Percentiles rank a stretch among this genome's conserved stretches.
phyloP scores from a whole-genome alignment of 2,113 vertebrate genomes.

The Chrysemys picta region DNA sequence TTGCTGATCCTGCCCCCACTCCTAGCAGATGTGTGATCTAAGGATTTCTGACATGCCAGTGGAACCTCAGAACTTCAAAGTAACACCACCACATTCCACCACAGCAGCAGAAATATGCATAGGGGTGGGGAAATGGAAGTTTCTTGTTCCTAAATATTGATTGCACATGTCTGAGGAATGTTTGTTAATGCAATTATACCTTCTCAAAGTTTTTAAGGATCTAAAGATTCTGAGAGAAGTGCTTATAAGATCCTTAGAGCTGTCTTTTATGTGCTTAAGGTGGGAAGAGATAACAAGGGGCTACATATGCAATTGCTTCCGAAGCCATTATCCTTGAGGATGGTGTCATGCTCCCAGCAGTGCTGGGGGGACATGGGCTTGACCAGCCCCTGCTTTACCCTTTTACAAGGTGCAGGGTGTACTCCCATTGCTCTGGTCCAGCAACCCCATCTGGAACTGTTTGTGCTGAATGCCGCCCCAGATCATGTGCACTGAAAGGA shows the following conservation, averaged over 20 bases:
- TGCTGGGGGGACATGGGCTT: rapidly evolving
- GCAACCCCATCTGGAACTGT: rapidly evolving
- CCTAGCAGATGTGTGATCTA: rapidly evolving
- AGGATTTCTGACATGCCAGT: neutral
- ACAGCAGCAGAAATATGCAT: neutral
- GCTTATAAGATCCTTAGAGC: neutral
- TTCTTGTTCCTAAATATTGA: neutral
- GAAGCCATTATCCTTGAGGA: neutral
- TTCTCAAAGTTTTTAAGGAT: neutral
- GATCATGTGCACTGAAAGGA: rapidly evolving
- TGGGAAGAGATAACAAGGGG: neutral
- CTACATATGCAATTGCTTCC: neutral
- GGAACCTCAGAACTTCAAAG: neutral
- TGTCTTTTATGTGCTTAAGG: neutral
- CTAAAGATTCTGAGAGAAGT: neutral
- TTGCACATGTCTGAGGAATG: neutral
- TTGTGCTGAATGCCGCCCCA: rapidly evolving
- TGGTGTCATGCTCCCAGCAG: neutral
- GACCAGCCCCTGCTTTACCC: neutral
- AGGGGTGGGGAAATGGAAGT: neutral
- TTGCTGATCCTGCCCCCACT: neutral
- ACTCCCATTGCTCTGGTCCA: rapidly evolving
- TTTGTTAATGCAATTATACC: neutral
- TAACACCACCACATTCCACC: neutral
- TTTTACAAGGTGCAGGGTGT: neutral